A percentile compares a stretch with the other conserved stretches of the same genome.
These are phyloP conservation scores for Metopolophium dirhodum DNA, from an alignment of 1,140 invertebrate species.

Conservation along the genomic window DNA sequence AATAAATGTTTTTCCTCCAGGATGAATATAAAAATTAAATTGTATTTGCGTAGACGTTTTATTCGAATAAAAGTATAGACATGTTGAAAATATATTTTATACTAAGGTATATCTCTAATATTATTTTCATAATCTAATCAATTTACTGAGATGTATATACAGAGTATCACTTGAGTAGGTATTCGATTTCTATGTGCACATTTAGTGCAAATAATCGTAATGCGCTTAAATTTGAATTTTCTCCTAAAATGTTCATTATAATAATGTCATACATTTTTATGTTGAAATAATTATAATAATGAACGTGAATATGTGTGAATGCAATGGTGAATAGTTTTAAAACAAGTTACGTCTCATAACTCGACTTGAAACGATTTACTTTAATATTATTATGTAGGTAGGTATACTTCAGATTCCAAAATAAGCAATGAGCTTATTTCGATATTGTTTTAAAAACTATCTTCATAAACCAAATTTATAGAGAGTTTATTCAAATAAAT, in stretches of 20 bases:
- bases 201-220: not conserved
- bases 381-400: not conserved
- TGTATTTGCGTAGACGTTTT: not conserved
- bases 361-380: not conserved
- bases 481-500: not conserved
- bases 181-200: not conserved
- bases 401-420: too few species aligned
- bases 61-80: not conserved
- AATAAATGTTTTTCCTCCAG: too few species aligned
- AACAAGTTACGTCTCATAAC: not conserved
- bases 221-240: not conserved
- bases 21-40: too few species aligned
- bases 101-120: not conserved
- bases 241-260: not conserved
- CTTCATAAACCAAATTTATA: not conserved
- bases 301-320: not conserved
- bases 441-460: not conserved
- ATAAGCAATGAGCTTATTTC: not conserved
- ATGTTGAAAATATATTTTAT: not conserved
- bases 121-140: not conserved
- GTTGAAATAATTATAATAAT: too few species aligned
- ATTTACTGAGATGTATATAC: not conserved
- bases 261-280: too few species aligned
- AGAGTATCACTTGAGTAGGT: not conserved
- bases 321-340: not conserved